These are phyloP conservation scores for Simalia tracyae DNA, from an alignment of 2,797 vertebrate species.

Conservation along the genomic window DNA sequence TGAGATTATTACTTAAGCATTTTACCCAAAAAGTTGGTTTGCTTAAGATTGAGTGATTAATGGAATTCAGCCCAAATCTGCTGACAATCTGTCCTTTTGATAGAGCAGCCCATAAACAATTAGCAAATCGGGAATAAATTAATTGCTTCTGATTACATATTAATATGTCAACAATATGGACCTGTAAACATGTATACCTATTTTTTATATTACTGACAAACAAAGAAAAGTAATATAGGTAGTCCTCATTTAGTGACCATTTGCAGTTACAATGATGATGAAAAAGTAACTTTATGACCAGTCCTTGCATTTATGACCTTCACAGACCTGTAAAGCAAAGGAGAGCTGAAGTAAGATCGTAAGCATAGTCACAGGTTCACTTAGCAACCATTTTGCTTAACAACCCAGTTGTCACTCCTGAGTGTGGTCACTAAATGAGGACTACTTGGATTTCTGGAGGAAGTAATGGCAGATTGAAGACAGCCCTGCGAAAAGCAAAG, in stretches of 20 bases:
- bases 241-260: neutral
- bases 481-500: neutral
- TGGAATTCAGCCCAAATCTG: neutral
- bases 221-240: neutral
- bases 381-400: neutral
- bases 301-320: neutral
- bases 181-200: neutral
- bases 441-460: neutral
- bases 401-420: neutral
- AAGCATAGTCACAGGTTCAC: neutral
- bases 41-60: neutral
- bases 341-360: neutral
- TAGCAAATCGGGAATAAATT: neutral
- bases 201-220: neutral
- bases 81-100: neutral
- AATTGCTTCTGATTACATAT: neutral
- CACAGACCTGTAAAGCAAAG: neutral
- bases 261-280: neutral
- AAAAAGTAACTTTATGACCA: neutral
- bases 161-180: neutral
- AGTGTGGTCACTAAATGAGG: neutral
- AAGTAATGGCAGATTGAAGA: neutral
- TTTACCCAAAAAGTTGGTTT: neutral
- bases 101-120: neutral
- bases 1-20: neutral